These are phyloP conservation scores for Bicyclus anynana DNA, from an alignment of 1,140 invertebrate species.

Conservation along the genomic window DNA sequence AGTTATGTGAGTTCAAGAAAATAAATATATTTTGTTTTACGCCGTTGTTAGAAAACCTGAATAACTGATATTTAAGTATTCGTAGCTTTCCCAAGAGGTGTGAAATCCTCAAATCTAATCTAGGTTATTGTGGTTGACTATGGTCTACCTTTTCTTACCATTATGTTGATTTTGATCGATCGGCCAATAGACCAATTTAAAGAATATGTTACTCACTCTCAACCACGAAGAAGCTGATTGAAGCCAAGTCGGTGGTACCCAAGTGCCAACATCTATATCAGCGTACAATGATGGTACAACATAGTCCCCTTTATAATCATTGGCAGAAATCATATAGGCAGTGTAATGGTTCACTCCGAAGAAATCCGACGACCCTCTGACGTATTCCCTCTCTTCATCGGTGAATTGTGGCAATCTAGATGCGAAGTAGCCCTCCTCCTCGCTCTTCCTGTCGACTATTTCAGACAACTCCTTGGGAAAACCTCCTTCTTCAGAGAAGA, in stretches of 20 bases:
- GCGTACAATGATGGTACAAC: background rate
- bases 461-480: constrained; percentile 79
- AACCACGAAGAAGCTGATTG: constrained; percentile 33
- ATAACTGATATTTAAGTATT: too few species aligned
- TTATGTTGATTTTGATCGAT: too few species aligned
- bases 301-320: constrained; percentile 14
- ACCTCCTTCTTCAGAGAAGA: constrained; percentile 78
- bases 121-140: too few species aligned
- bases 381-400: constrained; percentile 70
- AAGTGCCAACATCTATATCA: constrained; percentile 30
- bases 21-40: too few species aligned
- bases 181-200: background rate
- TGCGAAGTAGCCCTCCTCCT: constrained; percentile 55
- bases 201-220: constrained; percentile 26
- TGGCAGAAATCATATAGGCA: constrained; percentile 37
- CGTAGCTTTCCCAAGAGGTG: too few species aligned
- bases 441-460: constrained; percentile 75
- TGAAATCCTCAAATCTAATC: too few species aligned
- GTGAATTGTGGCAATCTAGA: constrained; percentile 77
- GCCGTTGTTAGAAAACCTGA: too few species aligned
- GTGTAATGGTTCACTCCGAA: constrained; percentile 83
- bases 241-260: constrained; percentile 32
- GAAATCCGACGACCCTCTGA: constrained; percentile 80
- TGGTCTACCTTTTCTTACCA: too few species aligned
- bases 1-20: too few species aligned